Evolutionary conservation across 2,113 vertebrate genomes (phyloP).

Genomic region (Rhinolophus sinicus): DNA sequence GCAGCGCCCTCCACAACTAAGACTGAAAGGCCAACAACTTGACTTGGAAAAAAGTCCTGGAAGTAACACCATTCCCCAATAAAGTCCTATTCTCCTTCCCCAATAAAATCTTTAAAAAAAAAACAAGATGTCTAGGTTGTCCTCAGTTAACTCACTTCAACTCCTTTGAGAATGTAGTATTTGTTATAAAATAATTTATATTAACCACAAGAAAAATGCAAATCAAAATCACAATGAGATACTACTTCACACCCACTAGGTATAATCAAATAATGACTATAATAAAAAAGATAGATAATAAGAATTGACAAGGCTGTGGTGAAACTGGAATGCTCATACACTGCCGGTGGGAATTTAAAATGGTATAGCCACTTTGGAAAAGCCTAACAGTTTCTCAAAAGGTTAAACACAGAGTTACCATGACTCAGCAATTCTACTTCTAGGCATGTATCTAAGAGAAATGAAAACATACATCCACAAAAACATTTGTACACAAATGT

Average conservation of each 20-base stretch:
- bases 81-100: no score
- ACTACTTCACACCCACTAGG: neutral
- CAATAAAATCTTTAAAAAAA: no score
- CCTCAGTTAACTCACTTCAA: neutral
- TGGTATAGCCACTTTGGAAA: neutral
- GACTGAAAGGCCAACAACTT: no score
- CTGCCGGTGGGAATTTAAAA: slow-evolving; percentile 16
- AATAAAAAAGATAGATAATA: neutral
- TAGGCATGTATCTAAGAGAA: slow-evolving; percentile 12
- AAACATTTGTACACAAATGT: slow-evolving; percentile 14
- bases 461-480: slow-evolving; percentile 21
- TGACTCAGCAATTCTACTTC: neutral
- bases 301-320: neutral
- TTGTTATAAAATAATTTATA: slow-evolving; percentile 17
- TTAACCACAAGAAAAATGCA: neutral
- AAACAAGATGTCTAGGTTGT: neutral
- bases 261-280: neutral
- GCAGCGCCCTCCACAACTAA: no score
- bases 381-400: neutral
- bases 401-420: neutral
- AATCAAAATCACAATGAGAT: slow-evolving; percentile 18
- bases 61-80: no score
- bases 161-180: neutral
- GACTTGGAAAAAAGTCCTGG: no score
- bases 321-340: neutral